phyloP scores from a whole-genome alignment of 2,888 invertebrate genomes.

The Pterostichus niger region DNA sequence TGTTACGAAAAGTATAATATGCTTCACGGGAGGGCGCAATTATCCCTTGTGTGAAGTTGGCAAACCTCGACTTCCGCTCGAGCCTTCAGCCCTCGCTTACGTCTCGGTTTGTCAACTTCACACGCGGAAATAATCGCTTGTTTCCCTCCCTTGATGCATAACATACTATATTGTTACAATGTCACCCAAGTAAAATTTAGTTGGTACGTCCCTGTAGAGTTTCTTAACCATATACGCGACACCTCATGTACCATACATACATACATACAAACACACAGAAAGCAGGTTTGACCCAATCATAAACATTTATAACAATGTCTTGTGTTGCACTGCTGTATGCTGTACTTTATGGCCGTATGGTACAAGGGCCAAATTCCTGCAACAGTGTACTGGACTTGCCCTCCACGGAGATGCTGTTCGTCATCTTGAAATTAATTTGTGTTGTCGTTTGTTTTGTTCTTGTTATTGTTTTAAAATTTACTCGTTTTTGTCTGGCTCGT shows the following conservation, averaged over 20 bases:
- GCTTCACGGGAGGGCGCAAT: too few relatives aligned
- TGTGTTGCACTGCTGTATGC: neutral
- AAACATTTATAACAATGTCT: constrained; percentile 66
- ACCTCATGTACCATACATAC: constrained; percentile 20
- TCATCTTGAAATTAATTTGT: constrained; percentile 58
- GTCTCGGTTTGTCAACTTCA: too few relatives aligned
- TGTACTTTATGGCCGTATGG: constrained; percentile 3
- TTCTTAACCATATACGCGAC: constrained; percentile 15
- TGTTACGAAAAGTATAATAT: too few relatives aligned
- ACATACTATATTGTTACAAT: too few relatives aligned
- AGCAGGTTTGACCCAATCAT: constrained; percentile 49
- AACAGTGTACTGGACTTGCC: neutral
- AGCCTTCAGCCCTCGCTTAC: too few relatives aligned
- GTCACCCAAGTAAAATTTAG: too few relatives aligned
- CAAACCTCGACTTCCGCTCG: too few relatives aligned
- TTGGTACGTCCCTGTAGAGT: constrained; percentile 38
- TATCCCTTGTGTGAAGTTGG: too few relatives aligned
- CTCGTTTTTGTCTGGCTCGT: neutral
- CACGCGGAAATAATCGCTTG: too few relatives aligned
- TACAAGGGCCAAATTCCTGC: constrained; percentile 20
- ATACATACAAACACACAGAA: neutral
- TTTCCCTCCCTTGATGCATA: too few relatives aligned
- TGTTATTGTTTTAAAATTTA: constrained; percentile 56
- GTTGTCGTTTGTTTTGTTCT: constrained; percentile 51
- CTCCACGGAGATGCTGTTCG: constrained; percentile 33